Evolutionary conservation across 1,140 invertebrate genomes (phyloP), one percentile per base, ranked within the genome.

Genomic region (Drosophila pachea): DNA sequence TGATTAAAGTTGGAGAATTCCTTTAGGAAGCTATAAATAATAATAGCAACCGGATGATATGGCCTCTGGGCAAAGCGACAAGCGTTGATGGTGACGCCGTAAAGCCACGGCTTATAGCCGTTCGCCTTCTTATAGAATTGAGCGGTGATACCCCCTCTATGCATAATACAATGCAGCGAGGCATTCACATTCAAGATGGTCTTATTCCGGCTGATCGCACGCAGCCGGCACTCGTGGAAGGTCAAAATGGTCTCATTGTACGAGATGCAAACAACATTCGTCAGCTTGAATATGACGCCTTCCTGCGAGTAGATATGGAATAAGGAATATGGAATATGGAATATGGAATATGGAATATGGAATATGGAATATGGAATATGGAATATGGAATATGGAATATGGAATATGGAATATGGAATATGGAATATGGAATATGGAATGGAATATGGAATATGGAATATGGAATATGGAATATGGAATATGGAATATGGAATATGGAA

Each of bases 101-200:
- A 49, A 4, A 66, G 54, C 43, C 45, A 58, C 3, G 63, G 63
- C 45, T 66, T 65, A 6, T 56, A 65, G 22, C 62, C 62, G 33
- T 49, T 65, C 0, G 62, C 63, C 36, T 35, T 65, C 33, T 65
- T 65, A 4, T 32, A 40, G 4, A 40, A 0, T 5, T 56, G 16
- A 14, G 22, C n/a, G n/a, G n/a, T n/a, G n/a, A n/a, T n/a, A n/a
- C n/a, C n/a, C n/a, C n/a, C n/a, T n/a, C n/a, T n/a, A n/a, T n/a
- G n/a, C n/a, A n/a, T n/a, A n/a, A n/a, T n/a, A 49, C 58, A 45
- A 5, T 8, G 35, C 0, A 45, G 0, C 1, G 48, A 43, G 2
- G 38, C 42, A 47, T 49, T 55, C 6, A 68, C 29, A 31, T 42
- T 68, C 0, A 55, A 63, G 2, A 31, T 31, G 2, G 31, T 63